A percentile compares a stretch with the other conserved stretches of the same genome.
phyloP scores from a whole-genome alignment of 2,113 vertebrate genomes.

The Marmota flaviventris region DNA sequence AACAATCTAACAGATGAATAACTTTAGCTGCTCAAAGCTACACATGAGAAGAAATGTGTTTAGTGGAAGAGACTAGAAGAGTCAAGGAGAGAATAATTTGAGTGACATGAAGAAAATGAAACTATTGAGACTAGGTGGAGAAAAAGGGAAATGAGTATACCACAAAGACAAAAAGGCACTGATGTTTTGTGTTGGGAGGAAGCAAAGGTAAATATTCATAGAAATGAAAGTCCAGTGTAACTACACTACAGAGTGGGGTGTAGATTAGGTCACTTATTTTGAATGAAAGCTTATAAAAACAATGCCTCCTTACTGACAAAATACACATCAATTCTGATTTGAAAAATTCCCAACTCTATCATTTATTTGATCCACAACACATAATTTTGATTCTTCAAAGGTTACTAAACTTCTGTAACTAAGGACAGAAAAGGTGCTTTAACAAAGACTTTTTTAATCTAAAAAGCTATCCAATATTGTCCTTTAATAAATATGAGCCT shows the following conservation, averaged over 20 bases:
- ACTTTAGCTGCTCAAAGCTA: neutral
- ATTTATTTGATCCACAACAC: neutral
- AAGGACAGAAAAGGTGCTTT: neutral
- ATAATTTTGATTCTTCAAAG: neutral
- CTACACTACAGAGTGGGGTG: accelerated
- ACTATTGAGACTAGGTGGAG: neutral
- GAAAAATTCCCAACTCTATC: neutral
- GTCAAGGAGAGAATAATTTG: neutral
- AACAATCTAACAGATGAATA: neutral
- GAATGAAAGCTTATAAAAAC: neutral
- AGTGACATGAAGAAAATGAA: neutral
- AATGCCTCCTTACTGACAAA: neutral
- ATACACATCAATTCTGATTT: neutral
- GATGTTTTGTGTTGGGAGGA: neutral
- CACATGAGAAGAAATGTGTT: neutral
- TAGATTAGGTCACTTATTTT: neutral
- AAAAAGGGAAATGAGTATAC: neutral
- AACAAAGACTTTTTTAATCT: slow-evolving; percentile 17
- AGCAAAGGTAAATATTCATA: accelerated
- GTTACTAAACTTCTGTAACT: neutral
- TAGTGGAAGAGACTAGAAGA: neutral
- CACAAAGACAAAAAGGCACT: neutral
- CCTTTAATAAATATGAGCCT: slow-evolving; percentile 36
- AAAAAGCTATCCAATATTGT: slow-evolving; percentile 43
- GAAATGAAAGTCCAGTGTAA: neutral